Evolutionary conservation across 2,113 vertebrate genomes (phyloP), one percentile per base, ranked within the genome.

Genomic region (Monarcha castaneiventris): DNA sequence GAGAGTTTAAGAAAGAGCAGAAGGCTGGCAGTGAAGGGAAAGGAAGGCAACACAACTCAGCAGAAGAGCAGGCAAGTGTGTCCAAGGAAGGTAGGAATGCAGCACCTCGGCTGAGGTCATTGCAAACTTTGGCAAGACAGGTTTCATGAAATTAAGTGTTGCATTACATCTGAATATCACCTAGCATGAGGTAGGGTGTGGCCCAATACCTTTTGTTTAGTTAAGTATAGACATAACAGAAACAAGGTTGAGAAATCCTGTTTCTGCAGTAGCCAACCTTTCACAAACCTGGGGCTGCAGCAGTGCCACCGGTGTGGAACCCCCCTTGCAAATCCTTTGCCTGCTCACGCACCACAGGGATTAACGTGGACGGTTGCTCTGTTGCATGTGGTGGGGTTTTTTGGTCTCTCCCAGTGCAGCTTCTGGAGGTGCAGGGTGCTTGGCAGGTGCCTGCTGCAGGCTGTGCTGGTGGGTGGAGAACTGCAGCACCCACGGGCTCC

Each of bases 91-190:
- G 32, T 68, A 74, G 66, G 74, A 41, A 41, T 48, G 74, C 33
- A 61, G 83, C 41, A 33, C 21, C 56, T 30, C 4, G n/a, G 71
- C 81, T 91, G 90, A 96, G 71, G 62, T 94, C 82, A 91, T 30
- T 41, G 37, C 41, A 69, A 73, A 76, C 49, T 76, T 94, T 25
- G 54, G 84, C 71, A 90, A 49, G 71, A 79, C 41, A 54, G 32
- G 82, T 91, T 94, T 94, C 37, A 16, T 64, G 71, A 78, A 79
- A 87, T 86, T 77, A 93, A 64, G 51, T 51, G 54, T 89, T 97
- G 86, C 85, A 37, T 84, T 86, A 66, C 35, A 74, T 62, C 51
- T 59, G 79, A 88, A 30, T 80, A 75, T 85, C 78, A 58, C 71
- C 33, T 32, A 25, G 17, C 58, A 33, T 46, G 86, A 83, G 64